Base-by-base conservation (phyloP, 53 echinoderm and acorn worm genomes). In the Hippasteria phrygiana region DNA sequence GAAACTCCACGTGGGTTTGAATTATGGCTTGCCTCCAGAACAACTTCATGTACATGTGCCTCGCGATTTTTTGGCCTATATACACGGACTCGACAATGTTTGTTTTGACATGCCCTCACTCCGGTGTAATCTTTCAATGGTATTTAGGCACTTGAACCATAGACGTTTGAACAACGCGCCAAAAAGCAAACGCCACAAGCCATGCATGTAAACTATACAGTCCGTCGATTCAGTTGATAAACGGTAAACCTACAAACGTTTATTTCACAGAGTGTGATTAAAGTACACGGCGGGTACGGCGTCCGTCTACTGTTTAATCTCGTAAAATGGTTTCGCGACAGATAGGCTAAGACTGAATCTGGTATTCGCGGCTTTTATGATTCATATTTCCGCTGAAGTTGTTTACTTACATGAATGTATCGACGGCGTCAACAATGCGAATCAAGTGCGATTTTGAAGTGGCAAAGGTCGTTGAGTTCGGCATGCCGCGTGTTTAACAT, bases 331-430 rank as follows among this genome's bases (percentile, higher is more conserved):
- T n/a, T 37, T 29, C 31, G 55, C 43, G 54, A 54, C 36, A 56
- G 55, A 77, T 77, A n/a, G n/a, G n/a, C n/a, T n/a, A 51, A 53
- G 31, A 55, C 35, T 1, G 22, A 53, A 36, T 46, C 27, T 20
- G 3, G 20, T 22, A 16, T 27, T 55, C 29, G 45, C 31, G 35
- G 0, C 16, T 54, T 77, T 54, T 54, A 26, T 59, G 80, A 80
- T 80, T 26, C 80, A 38, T 28, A 62, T 59, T 80, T 80, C 80
- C 80, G 62, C 55, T 80, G 80, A 80, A 46, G 31, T 43, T 80
- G 80, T 80, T 80, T 80, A 28, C 41, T 39, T 29, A 14, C 63
- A 80, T 40, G 63, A 53, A 77, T 55, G 77, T 53, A 55, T 33
- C 33, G 32, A 51, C 20, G 41, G 41, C 18, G 73, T 43, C 14